Evolutionary conservation across 2,113 vertebrate genomes (phyloP).

Genomic region (Cromileptes altivelis): DNA sequence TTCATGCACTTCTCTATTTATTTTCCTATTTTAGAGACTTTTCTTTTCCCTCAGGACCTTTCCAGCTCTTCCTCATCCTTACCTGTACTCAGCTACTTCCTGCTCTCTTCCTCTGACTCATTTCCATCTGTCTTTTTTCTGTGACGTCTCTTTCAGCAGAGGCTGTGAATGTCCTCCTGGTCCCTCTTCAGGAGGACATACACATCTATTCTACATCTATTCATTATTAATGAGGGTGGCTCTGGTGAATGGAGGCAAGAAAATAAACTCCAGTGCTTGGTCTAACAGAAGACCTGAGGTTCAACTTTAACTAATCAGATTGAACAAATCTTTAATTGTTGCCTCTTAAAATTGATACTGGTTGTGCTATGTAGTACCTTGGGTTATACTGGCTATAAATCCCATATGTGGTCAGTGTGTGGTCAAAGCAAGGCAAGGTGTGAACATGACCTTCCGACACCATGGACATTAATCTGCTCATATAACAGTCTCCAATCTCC

Average conservation of each 20-base stretch:
- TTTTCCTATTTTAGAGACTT: neutral
- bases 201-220: conserved; percentile 13
- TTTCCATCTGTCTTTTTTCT: neutral
- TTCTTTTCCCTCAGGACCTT: neutral
- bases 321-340: neutral
- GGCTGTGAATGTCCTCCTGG: too few relatives aligned
- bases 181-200: neutral
- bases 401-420: neutral
- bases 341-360: neutral
- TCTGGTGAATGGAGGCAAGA: conserved; percentile 51
- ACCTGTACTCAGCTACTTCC: neutral
- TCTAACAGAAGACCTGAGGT: conserved; percentile 2
- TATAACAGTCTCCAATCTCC: too few relatives aligned
- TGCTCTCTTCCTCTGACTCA: neutral
- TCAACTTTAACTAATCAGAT: neutral
- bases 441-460: too few relatives aligned
- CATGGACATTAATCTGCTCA: too few relatives aligned
- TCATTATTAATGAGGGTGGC: conserved; percentile 64
- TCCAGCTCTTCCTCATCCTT: neutral
- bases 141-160: too few relatives aligned
- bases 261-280: conserved; percentile 38
- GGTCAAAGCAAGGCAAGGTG: neutral
- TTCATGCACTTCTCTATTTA: neutral
- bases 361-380: neutral
- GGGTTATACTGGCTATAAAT: neutral